Base-by-base conservation (phyloP, 2,113 vertebrate species). In the Anolis carolinensis region DNA sequence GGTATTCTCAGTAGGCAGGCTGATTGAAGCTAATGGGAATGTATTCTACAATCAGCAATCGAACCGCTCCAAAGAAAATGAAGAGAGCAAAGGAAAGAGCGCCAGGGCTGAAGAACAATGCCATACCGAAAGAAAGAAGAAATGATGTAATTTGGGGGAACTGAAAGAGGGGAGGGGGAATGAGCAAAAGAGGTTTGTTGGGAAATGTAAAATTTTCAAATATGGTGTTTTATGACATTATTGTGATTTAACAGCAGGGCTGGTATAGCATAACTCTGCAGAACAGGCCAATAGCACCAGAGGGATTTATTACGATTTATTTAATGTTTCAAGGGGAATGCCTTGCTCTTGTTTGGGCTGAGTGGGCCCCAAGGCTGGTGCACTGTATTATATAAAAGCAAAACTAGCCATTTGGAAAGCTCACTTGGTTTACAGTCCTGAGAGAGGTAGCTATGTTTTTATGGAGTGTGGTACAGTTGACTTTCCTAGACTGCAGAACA, bases 181-280 rank as follows among this genome's bases (percentile, higher is more conserved):
- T 75, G 73, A 91, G 92, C 9, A 90, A 93, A 90, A 83, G 88
- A 93, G 92, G 91, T 91, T 94, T 93, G 91, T 90, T 84, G 85
- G 86, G 85, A 94, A 93, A 93, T 87, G 89, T 94, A 94, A 95
- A 93, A 93, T 92, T 21, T 93, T 85, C 91, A 94, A 92, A 95
- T 95, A 91, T 90, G 87, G 87, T 90, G 86, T 93, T 95, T 95
- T 95, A 94, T 94, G 92, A 91, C 93, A 87, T 91, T 86, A 91
- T 91, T 87, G 91, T 88, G 89, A 85, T 91, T 95, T 94, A 94
- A 95, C 91, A 94, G 92, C 93, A 88, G 87, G 62, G 80, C 76
- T 95, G 93, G 92, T 92, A 92, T 85, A 87, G 91, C 93, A 91
- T 75, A 87, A 55, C 79, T 93, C 74, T 86, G 88, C 87, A 86